Base-by-base conservation (phyloP, 30 jellyfish, hydroid and myxozoan genomes). In the Hydractinia echinata region DNA sequence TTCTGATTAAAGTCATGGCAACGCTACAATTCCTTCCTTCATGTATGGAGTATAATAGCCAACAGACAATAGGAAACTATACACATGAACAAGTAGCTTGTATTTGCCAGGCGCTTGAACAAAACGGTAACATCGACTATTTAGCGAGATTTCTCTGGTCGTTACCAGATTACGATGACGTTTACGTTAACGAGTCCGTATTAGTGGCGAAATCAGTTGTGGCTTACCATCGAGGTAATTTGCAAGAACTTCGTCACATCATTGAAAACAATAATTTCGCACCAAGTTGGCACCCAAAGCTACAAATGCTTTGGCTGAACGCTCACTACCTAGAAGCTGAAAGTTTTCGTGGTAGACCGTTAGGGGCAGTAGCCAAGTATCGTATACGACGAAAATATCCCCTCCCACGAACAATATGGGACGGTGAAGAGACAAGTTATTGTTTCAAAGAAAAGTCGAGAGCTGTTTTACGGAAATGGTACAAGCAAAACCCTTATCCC, bases 31-130 rank as follows among this genome's bases (percentile, higher is more conserved):
- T 71, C 60, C 10, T 71, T 7, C 81, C 81, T 19, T 8, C 81
- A 7, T 71, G 15, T 3, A 20, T 71, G 81, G 81, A 71, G 30
- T 71, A 20, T 15, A 5, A 71, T 71, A 71, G n/a, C 66, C 81
- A 71, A 71, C 55, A 54, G 50, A 19, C 81, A 52, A 58, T 71
- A 7, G 68, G 60, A 71, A 71, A 94, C 62, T 91, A 85, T 88
- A 91, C 97, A 54, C 94, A 94, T 48, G 97, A 91, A 78, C 97
- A 91, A 84, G 82, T 91, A 72, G 97, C 97, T 11, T 91, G 97
- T 82, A 95, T 91, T 55, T 91, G 96, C 54, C 96, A 91, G 83
- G 97, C 86, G 51, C 79, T 91, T 61, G 94, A 85, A 84, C 97
- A 91, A 86, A 90, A 96, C 55, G 97, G 97, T 53, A 91, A 94